A percentile compares a stretch with the other conserved stretches of the same genome.
These are phyloP conservation scores for Crotalus tigris DNA, from an alignment of 2,113 vertebrate genomes.

Conservation along the genomic window DNA sequence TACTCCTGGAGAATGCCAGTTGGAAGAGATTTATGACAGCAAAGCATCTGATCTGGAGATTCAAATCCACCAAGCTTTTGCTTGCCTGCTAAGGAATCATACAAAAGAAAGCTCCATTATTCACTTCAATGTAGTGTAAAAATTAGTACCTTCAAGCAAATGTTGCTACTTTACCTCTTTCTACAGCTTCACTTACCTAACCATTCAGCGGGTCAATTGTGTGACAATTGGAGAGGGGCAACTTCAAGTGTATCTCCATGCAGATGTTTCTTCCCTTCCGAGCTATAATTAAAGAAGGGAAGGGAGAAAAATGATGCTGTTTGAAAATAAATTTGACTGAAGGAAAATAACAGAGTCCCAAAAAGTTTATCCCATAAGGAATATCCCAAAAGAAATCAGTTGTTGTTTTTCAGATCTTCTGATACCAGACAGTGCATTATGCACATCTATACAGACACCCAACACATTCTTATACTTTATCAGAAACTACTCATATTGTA, in stretches of 20 bases:
- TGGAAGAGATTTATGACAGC: not conserved
- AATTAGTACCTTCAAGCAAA: not conserved
- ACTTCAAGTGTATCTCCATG: not conserved
- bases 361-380: not conserved
- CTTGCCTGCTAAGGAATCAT: not conserved
- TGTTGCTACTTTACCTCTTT: not conserved
- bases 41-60: not conserved
- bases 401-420: not conserved
- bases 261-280: not conserved
- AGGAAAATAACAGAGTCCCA: not conserved
- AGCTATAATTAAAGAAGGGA: not conserved
- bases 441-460: not conserved
- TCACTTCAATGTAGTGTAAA: not conserved
- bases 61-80: not conserved
- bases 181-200: not conserved
- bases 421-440: not conserved
- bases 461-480: not conserved
- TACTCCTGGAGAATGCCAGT: not conserved
- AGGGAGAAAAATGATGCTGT: not conserved
- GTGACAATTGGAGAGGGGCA: slow-evolving; percentile 13
- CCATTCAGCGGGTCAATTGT: not conserved
- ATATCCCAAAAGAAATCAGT: not conserved
- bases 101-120: not conserved
- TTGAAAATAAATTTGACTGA: not conserved
- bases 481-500: not conserved